phyloP scores from a whole-genome alignment of 1,140 invertebrate species.

The Philotrypesis tridentata region DNA sequence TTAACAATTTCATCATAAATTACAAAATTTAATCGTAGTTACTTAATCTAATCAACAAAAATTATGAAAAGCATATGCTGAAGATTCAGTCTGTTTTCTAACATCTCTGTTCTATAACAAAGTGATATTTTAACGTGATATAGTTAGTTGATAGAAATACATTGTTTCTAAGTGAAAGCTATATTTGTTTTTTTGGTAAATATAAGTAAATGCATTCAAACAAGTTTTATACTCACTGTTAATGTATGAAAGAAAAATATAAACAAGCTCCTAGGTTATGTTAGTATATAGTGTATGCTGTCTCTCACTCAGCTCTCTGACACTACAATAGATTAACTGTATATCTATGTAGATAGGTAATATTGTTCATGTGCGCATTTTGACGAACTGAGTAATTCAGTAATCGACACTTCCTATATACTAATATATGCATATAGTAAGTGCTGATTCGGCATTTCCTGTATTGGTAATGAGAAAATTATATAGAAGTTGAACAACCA shows the following conservation, averaged over 20 bases:
- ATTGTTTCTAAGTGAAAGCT: not conserved
- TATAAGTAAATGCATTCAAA: not conserved
- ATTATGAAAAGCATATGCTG: not conserved
- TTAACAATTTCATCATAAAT: not conserved
- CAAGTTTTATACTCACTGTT: conserved; percentile 53
- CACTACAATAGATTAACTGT: too few relatives aligned
- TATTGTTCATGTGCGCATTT: too few relatives aligned
- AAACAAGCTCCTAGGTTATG: not conserved
- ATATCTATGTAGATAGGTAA: too few relatives aligned
- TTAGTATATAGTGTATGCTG: not conserved
- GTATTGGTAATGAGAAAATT: too few relatives aligned
- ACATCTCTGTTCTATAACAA: not conserved
- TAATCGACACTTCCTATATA: too few relatives aligned
- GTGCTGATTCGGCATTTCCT: too few relatives aligned
- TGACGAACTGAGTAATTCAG: too few relatives aligned
- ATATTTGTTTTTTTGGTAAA: not conserved
- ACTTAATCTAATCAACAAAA: not conserved
- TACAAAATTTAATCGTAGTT: not conserved
- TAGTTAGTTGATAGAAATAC: not conserved
- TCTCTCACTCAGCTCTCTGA: too few relatives aligned
- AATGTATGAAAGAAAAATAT: not conserved
- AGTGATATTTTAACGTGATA: too few relatives aligned
- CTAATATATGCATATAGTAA: too few relatives aligned
- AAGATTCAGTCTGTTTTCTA: not conserved
- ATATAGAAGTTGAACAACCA: too few relatives aligned